Evolutionary conservation across 2,888 invertebrate genomes (phyloP), one percentile per base, ranked within the genome.

Genomic region (Thereva nobilitata): DNA sequence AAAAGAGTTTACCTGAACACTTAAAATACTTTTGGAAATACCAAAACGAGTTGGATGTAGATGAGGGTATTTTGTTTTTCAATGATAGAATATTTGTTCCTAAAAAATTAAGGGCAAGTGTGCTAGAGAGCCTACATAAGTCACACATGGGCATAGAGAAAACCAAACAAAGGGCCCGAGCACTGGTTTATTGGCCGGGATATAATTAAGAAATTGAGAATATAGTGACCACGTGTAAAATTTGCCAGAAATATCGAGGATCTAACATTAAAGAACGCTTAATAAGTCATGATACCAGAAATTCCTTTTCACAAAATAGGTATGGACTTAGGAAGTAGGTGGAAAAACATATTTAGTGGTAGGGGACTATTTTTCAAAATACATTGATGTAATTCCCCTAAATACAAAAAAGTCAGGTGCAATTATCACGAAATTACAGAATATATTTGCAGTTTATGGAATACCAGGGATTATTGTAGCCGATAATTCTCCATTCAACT

Each of bases 281-380:
- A n/a, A n/a, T n/a, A n/a, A 6, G 64, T 9, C 68, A 67, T 45
- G 9, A 50, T 68, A 8, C 64, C 66, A 7, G 23, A 61, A n/a
- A 37, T 40, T 8, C 66, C 68, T 12, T 59, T 59, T 6, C 35
- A 73, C 54, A 73, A 74, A 61, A 61, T 76, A 41, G 72, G 68
- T 47, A 66, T 72, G 41, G 76, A 76, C 71, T 73, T 76, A 67
- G 66, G 70, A 64, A 12, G 8, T 52, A n/a, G 47, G 7, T 8
- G 45, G 38, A n/a, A n/a, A n/a, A n/a, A n/a, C n/a, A n/a, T n/a
- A n/a, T n/a, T n/a, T n/a, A n/a, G n/a, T n/a, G n/a, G 63, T 73
- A 40, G 52, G 68, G 8, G 73, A 74, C 56, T 71, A 67, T 35
- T 72, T 68, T 41, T 69, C 68, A 5, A 71, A 68, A 61, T 73